These are phyloP conservation scores for Neocloeon triangulifer DNA, from an alignment of 1,140 invertebrate genomes.

Conservation along the genomic window DNA sequence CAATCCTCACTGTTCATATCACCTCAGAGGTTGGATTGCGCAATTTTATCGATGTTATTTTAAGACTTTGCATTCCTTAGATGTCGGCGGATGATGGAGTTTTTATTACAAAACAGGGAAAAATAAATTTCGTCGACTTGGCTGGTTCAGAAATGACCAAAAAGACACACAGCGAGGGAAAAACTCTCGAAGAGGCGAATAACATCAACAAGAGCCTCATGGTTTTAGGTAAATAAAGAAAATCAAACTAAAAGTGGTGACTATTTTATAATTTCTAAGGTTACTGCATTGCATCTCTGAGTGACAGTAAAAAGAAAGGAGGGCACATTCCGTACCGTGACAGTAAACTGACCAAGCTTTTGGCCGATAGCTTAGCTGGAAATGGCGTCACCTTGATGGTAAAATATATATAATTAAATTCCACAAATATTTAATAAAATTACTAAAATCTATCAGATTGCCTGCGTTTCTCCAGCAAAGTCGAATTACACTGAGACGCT, in stretches of 20 bases:
- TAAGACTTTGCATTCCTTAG: not conserved
- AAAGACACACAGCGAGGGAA: constrained; percentile 76
- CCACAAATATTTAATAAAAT: constrained; percentile 4
- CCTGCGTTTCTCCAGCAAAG: constrained; percentile 66
- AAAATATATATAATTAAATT: constrained; percentile 10
- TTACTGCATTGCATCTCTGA: constrained; percentile 80
- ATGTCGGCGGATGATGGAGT: constrained; percentile 41
- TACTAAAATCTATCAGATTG: constrained; percentile 58
- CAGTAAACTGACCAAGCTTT: constrained; percentile 76
- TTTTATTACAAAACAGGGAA: constrained; percentile 70
- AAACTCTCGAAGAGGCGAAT: constrained; percentile 78
- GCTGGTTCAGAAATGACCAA: constrained; percentile 89
- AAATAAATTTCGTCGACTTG: constrained; percentile 84
- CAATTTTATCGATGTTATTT: not conserved
- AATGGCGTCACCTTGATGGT: constrained; percentile 88
- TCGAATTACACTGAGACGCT: constrained; percentile 75
- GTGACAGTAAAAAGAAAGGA: constrained; percentile 53
- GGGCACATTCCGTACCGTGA: constrained; percentile 84
- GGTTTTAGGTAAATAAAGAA: constrained; percentile 55
- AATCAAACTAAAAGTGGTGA: not conserved
- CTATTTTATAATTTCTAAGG: constrained; percentile 24
- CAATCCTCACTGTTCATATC: constrained; percentile 70
- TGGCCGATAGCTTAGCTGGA: constrained; percentile 84
- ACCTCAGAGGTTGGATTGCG: constrained; percentile 34
- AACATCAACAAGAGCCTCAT: constrained; percentile 93